Conservation (phyloP, 2,113 vertebrate genomes). For the Zosterops lateralis region DNA sequence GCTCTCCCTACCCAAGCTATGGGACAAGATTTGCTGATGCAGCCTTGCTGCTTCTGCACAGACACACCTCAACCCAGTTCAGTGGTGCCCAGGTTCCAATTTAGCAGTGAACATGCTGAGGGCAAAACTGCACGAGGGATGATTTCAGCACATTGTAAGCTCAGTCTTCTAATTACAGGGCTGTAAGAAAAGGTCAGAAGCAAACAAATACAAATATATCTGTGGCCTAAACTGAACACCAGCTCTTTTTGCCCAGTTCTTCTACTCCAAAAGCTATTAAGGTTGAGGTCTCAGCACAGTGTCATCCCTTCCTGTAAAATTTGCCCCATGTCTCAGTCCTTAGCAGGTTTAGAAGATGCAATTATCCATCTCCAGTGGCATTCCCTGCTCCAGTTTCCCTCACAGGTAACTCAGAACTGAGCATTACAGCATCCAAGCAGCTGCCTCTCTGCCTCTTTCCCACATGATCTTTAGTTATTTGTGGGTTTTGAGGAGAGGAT, state of each 20-base stretch:
- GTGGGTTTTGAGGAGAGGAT: not conserved
- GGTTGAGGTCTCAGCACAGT: not conserved
- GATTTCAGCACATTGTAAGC: not conserved
- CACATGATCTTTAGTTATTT: not conserved
- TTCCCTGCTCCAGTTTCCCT: not conserved
- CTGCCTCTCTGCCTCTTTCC: not conserved
- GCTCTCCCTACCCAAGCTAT: not conserved
- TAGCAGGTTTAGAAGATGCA: not conserved
- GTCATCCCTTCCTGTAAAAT: not conserved
- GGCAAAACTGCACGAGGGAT: not conserved
- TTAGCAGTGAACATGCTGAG: not conserved
- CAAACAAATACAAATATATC: not conserved
- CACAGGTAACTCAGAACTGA: not conserved
- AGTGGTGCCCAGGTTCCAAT: not conserved
- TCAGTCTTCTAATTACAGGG: not conserved
- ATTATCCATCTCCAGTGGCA: not conserved
- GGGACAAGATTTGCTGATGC: not conserved
- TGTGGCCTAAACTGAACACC: not conserved
- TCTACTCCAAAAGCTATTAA: not conserved
- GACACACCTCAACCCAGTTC: rapidly evolving
- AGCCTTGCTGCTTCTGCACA: not conserved
- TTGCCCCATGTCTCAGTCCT: not conserved
- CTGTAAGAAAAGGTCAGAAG: not conserved
- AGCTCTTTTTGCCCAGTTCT: not conserved
- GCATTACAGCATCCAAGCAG: not conserved